Conservation (phyloP, 2,113 vertebrate genomes). For the Vulpes lagopus region DNA sequence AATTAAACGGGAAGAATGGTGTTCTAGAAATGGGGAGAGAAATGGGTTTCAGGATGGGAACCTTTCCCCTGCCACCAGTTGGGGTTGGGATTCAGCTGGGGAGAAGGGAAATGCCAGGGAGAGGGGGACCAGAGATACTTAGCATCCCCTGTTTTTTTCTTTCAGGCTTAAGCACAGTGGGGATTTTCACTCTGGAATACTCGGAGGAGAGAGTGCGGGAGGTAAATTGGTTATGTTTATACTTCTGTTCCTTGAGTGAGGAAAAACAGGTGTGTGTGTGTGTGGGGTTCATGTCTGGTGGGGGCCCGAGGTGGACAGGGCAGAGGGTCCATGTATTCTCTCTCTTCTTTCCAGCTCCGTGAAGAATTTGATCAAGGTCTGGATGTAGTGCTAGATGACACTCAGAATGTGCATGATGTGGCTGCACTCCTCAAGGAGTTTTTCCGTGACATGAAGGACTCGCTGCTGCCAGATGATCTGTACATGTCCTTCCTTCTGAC, state of each 20-base stretch:
- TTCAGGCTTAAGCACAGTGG: slow-evolving; percentile 93
- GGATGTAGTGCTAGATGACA: slow-evolving; percentile 91
- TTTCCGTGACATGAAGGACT: slow-evolving; percentile 93
- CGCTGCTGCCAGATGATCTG: slow-evolving; percentile 93
- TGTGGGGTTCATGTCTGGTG: background rate
- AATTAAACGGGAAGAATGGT: background rate
- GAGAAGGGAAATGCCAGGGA: background rate
- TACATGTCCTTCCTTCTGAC: slow-evolving; percentile 94
- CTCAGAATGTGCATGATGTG: slow-evolving; percentile 94
- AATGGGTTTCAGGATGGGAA: background rate
- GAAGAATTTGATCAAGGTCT: slow-evolving; percentile 88
- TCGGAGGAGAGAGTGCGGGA: slow-evolving; percentile 94
- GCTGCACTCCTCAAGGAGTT: slow-evolving; percentile 96
- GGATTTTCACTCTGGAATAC: slow-evolving; percentile 95
- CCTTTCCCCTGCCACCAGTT: background rate
- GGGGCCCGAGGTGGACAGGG: background rate
- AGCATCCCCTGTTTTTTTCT: slow-evolving; percentile 61
- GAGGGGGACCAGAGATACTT: background rate
- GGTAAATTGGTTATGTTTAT: slow-evolving; percentile 84
- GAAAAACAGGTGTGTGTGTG: background rate
- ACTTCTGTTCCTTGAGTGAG: background rate
- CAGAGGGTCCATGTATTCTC: background rate
- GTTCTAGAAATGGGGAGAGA: background rate
- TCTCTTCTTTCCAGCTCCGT: slow-evolving; percentile 84
- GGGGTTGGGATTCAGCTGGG: background rate